Base-by-base conservation (phyloP, 2,888 invertebrate genomes). In the Anticlea derivata region DNA sequence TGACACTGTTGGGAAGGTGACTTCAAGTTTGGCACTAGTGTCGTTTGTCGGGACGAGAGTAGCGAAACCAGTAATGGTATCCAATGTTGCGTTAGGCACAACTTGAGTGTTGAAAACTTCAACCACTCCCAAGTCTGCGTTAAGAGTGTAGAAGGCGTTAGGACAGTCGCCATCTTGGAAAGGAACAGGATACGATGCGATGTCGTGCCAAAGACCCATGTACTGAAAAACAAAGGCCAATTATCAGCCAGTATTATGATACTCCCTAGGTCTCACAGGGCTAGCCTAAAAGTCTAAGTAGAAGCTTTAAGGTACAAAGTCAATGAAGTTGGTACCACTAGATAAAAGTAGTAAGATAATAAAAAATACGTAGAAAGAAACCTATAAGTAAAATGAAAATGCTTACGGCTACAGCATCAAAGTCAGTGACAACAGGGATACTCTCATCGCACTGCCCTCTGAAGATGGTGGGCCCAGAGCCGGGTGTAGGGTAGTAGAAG, bases 1-100 rank as follows among this genome's bases (percentile, higher is more conserved):
- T 20, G 92, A 89, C 76, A 83, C 75, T 41, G 92, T 87, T 8
- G 84, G 84, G 69, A 94, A 94, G 7, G 92, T 92, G 77, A 94
- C 94, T 0, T 91, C 85, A 0, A 94, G 91, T 20, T 93, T 90
- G 29, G 92, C 95, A 50, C 83, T 54, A 5, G 40, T 87, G 1
- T 87, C 88, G 68, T 94, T 93, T 0, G 91, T 91, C 26, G 91
- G 63, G 0, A 59, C 65, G 0, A 71, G 35, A 1, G 60, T 63
- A 5, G 81, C 87, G 1, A 56, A 47, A 2, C 84, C 86, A 1
- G 49, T 66, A 3, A 80, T 78, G 7, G 71, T 70, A n/a, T 70
- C 67, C 7, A 84, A 58, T 0, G 55, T 59, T 47, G 78, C 65
- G 50, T 75, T 63, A n/a, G 17, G 2, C 5, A 44, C 1, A 2